These are phyloP conservation scores for Amorpha juglandis DNA, from an alignment of 2,888 invertebrate species.

Conservation along the genomic window DNA sequence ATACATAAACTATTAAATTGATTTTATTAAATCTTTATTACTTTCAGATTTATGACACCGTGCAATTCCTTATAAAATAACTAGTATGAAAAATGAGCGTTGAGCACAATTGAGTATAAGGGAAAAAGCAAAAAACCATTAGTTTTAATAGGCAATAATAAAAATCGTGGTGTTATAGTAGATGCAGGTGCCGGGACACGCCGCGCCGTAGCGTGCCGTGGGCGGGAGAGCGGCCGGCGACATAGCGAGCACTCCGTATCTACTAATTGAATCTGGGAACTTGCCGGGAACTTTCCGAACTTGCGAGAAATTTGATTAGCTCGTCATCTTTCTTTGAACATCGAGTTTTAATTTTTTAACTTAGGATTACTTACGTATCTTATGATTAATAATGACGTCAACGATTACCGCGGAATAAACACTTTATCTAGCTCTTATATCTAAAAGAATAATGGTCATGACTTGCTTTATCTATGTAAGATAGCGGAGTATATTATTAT, in stretches of 20 bases:
- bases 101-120: too few relatives aligned
- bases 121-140: neutral
- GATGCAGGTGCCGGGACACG: neutral
- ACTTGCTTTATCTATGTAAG: neutral
- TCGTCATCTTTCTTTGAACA: slow-evolving; percentile 69
- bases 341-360: slow-evolving; percentile 64
- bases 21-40: too few relatives aligned
- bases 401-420: slow-evolving; percentile 43
- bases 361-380: slow-evolving; percentile 50
- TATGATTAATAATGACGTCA: slow-evolving; percentile 49
- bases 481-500: neutral
- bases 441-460: slow-evolving; percentile 28
- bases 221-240: slow-evolving; percentile 32
- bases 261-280: slow-evolving; percentile 79
- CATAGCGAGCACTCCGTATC: slow-evolving; percentile 59
- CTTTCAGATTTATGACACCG: too few relatives aligned
- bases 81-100: too few relatives aligned
- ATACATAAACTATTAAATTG: too few relatives aligned
- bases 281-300: slow-evolving; percentile 69
- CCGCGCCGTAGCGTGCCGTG: slow-evolving; percentile 6
- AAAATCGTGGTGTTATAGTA: slow-evolving; percentile 33
- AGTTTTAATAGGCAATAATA: slow-evolving; percentile 52
- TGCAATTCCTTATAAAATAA: too few relatives aligned
- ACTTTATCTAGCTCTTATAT: slow-evolving; percentile 38
- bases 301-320: slow-evolving; percentile 76